Base-by-base conservation (phyloP, 2,888 invertebrate species). In the Brassicogethes aeneus region DNA sequence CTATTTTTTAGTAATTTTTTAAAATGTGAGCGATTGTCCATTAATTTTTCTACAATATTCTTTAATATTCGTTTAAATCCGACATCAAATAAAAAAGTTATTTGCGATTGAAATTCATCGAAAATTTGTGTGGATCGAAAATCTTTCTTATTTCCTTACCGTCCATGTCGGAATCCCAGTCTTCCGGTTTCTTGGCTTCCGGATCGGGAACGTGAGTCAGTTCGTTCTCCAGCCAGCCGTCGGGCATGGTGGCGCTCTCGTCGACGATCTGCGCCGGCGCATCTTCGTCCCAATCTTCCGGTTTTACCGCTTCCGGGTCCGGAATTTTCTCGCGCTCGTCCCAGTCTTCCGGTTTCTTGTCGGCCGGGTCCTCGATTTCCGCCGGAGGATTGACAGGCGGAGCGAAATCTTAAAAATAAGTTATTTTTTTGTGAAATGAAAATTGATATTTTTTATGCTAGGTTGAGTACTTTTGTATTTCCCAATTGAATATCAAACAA, bases 111-210 rank as follows among this genome's bases (percentile, higher is more conserved):
- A n/a, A n/a, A n/a, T n/a, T n/a, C n/a, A n/a, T n/a, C n/a, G n/a
- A n/a, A n/a, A n/a, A n/a, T n/a, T n/a, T n/a, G n/a, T n/a, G n/a
- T n/a, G n/a, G n/a, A n/a, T n/a, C n/a, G n/a, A n/a, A n/a, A n/a
- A n/a, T n/a, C n/a, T n/a, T n/a, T n/a, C n/a, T n/a, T n/a, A n/a
- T n/a, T n/a, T n/a, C 14, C 13, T 5, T 32, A 32, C 99, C 99
- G 70, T 99, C 99, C 85, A 97, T 97, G 51, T 96, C 95, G 13
- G 85, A 80, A 67, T 99, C 97, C 95, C 97, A 99, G 68, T 99
- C 97, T 0, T 76, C 79, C 0, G 97, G 97, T 68, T 90, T 92
- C 40, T 72, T 70, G 0, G 95, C 90, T 35, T 79, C 78, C 0
- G 90, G 84, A 70, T 99, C 96, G 1, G 91, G 80, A 40, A 88